Percentiles rank a stretch among this genome's conserved stretches.
phyloP scores from a whole-genome alignment of 1,140 invertebrate species.

The Cyclina sinensis region DNA sequence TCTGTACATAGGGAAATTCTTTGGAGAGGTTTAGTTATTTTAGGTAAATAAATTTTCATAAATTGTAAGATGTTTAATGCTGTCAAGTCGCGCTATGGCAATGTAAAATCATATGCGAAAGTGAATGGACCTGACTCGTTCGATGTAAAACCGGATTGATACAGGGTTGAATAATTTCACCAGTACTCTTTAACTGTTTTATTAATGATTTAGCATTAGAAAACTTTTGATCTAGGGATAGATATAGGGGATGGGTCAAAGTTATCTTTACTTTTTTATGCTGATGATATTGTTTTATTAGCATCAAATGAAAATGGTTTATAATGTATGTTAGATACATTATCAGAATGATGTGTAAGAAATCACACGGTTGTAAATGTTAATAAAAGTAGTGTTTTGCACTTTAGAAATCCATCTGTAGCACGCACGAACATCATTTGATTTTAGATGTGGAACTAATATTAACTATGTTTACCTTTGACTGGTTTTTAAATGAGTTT shows the following conservation, averaged over 20 bases:
- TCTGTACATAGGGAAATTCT: no score
- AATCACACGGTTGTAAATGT: no score
- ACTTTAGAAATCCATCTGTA: background rate
- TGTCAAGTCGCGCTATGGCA: background rate
- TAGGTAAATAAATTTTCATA: no score
- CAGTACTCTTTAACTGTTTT: conserved; percentile 25
- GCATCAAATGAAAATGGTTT: no score
- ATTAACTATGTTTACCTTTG: conserved; percentile 46
- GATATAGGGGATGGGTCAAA: background rate
- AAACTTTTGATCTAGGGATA: conserved; percentile 18
- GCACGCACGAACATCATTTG: background rate
- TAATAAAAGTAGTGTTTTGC: conserved; percentile 43
- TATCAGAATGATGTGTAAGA: no score
- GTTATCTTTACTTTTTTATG: no score
- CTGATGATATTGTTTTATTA: no score
- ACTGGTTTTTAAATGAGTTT: conserved; percentile 34
- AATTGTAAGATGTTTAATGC: background rate
- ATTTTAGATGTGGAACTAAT: conserved; percentile 14
- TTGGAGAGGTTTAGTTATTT: no score
- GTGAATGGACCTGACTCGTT: conserved; percentile 8
- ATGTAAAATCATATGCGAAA: background rate
- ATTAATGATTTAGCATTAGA: conserved; percentile 34
- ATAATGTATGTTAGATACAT: no score
- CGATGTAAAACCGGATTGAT: conserved; percentile 7
- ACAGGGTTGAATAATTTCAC: conserved; percentile 37